Base-by-base conservation (phyloP, 2,888 invertebrate species). In the Dioctria rufipes region DNA sequence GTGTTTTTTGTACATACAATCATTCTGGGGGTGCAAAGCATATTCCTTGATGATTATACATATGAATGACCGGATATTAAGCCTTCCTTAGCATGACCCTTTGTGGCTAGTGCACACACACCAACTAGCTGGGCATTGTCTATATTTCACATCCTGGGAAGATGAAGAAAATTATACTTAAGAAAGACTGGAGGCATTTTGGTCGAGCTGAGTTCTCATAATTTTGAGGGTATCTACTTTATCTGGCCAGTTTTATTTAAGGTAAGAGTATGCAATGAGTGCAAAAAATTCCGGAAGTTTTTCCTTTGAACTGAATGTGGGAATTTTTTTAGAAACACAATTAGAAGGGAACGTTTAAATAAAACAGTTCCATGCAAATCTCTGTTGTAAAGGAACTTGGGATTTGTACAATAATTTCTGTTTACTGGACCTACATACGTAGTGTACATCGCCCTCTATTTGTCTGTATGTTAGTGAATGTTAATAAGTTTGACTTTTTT, bases 51-150 rank as follows among this genome's bases (percentile, higher is more conserved):
- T 25, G 25, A 77, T 77, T 61, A 77, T 77, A 63, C 61, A 66
- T 78, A 78, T 66, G 78, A 78, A 78, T 78, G 78, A 78, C 78
- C 78, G 78, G 78, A 78, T 78, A 78, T 78, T 78, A 78, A 78
- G 66, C 66, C 78, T 78, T 78, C 78, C 51, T 54, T 49, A 49
- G 51, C 13, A 49, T 78, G 63, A 65, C 65, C 65, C 63, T 71
- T 78, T 78, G 58, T 58, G 9, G 66, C 37, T 25, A 58, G 39
- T 73, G 25, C 25, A 73, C 58, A 42, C 58, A 73, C n/a, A 60
- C 73, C 73, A 13, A 42, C 73, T 58, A 73, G 40, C 54, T 73
- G 73, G n/a, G 13, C 3, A 43, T 25, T 25, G 25, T 13, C n/a
- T 75, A 25, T 61, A 61, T 60, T 51, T 58, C 60, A 75, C 42